Base-by-base conservation (phyloP, 2,888 invertebrate genomes). In the Apodemia mormo region DNA sequence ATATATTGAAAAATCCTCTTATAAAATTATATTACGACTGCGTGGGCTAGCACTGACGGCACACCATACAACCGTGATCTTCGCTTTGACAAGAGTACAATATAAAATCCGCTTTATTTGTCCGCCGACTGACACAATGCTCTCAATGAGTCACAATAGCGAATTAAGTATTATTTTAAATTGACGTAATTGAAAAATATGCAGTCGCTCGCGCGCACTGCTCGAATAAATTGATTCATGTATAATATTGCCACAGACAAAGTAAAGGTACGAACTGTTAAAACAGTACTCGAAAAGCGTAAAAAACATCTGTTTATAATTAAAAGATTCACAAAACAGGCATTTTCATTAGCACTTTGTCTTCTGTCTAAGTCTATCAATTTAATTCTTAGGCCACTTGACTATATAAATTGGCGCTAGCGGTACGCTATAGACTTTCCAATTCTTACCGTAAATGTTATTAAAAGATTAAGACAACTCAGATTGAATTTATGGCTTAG, bases 111-210 rank as follows among this genome's bases (percentile, higher is more conserved):
- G 78, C 83, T 79, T 80, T 80, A 81, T 80, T 81, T 80, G 79
- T 76, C 77, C 75, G 82, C 81, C 82, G 80, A 81, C 85, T 87
- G 90, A 86, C 90, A 90, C 90, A 90, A 89, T 88, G 87, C 86
- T 88, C 89, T 79, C 85, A 87, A 86, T 92, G 92, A 92, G 84
- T 92, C 92, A 92, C 91, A 88, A 92, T 91, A 87, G 91, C 90
- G 82, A 92, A 93, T 92, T 93, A 92, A 90, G 92, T 90, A 93
- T 92, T 92, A 92, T 92, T 92, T 92, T 92, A 92, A 92, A 93
- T 93, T 92, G 92, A 92, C 91, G 88, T 93, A 92, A 93, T 92
- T 93, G 92, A 89, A 92, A 93, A 93, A 93, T 92, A 93, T 92
- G 92, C 92, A 92, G 92, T 81, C 85, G 85, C 85, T 88, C 86